Conservation (phyloP, 2,888 invertebrate species). For the Poecilus cupreus region DNA sequence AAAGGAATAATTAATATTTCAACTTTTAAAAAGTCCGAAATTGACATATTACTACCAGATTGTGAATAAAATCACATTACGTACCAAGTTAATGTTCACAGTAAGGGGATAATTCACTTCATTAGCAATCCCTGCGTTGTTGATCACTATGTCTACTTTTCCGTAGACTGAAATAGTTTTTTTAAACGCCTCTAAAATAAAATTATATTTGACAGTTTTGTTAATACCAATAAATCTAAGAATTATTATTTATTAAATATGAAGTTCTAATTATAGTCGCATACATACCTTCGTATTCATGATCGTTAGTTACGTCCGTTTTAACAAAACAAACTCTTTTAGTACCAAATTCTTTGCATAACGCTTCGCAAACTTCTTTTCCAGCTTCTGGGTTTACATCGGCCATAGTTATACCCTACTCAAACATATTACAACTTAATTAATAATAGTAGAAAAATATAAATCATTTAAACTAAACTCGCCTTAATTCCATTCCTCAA, state of each 20-base stretch:
- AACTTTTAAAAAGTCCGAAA: too few species aligned
- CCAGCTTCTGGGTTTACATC: constrained; percentile 53
- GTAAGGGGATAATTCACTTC: constrained; percentile 69
- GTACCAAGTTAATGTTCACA: constrained; percentile 69
- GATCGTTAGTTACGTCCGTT: constrained; percentile 58
- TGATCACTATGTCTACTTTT: constrained; percentile 67
- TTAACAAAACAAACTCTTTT: constrained; percentile 53
- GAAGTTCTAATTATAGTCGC: too few species aligned
- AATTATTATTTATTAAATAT: too few species aligned
- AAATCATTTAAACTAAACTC: neutral
- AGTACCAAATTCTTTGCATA: constrained; percentile 44
- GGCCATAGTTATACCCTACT: constrained; percentile 56
- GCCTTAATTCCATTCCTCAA: constrained; percentile 68
- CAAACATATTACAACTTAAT: neutral
- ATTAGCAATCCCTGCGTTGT: constrained; percentile 68
- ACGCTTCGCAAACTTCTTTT: constrained; percentile 21
- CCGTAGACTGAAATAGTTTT: constrained; percentile 62
- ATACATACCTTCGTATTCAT: constrained; percentile 54
- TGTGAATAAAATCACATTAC: constrained; percentile 55
- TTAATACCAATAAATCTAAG: neutral
- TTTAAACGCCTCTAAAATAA: constrained; percentile 65
- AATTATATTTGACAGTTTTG: neutral
- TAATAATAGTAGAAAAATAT: neutral
- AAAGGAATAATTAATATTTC: too few species aligned
- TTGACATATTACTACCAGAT: too few species aligned